These are phyloP conservation scores for Sarcoramphus papa DNA, from an alignment of 2,797 vertebrate species.

Conservation along the genomic window DNA sequence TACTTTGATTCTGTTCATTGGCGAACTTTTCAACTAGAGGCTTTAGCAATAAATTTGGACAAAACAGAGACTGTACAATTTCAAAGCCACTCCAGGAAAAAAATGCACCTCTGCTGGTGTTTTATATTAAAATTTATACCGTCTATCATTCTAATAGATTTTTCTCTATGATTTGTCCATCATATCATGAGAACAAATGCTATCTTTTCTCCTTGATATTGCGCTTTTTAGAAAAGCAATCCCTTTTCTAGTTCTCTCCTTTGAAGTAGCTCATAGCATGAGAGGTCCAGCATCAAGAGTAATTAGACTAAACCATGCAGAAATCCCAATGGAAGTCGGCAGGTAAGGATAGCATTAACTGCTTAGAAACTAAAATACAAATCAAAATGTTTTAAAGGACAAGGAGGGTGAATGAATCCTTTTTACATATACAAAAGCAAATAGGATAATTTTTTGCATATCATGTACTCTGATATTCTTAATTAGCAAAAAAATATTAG, in stretches of 20 bases:
- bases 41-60: conserved; percentile 58
- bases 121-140: conserved; percentile 69
- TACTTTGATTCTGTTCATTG: conserved; percentile 51
- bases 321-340: conserved; percentile 62
- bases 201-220: conserved; percentile 69
- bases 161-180: conserved; percentile 66
- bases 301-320: conserved; percentile 71
- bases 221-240: conserved; percentile 8
- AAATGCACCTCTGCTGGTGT: conserved; percentile 21
- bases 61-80: conserved; percentile 43
- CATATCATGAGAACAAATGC: conserved; percentile 59
- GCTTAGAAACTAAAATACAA: conserved; percentile 62
- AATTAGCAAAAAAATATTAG: conserved; percentile 2
- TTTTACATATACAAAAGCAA: conserved; percentile 8
- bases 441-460: conserved; percentile 13
- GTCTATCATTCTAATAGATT: conserved; percentile 66
- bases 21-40: conserved; percentile 54
- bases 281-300: conserved; percentile 58
- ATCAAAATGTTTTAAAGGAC: conserved; percentile 47
- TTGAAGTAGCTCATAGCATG: conserved; percentile 64
- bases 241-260: conserved; percentile 47
- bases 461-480: neutral
- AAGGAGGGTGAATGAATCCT: conserved; percentile 28
- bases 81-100: conserved; percentile 63
- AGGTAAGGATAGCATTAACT: conserved; percentile 63